Evolutionary conservation across 2,797 vertebrate species (phyloP).

Genomic region (Cyprinodon diabolis): DNA sequence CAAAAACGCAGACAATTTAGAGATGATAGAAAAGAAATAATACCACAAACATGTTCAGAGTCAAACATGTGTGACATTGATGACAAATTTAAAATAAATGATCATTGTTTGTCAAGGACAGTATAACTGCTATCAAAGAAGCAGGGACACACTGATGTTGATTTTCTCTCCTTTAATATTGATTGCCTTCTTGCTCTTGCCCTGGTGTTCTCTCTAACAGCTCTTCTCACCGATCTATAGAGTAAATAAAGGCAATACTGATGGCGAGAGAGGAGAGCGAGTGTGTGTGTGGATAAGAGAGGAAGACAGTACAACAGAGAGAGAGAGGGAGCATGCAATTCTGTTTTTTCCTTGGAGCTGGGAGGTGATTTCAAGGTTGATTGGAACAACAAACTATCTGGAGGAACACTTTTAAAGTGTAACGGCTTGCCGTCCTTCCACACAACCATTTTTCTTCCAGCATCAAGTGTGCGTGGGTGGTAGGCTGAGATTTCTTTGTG

Average conservation of each 20-base stretch:
- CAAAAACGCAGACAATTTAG: conserved; percentile 11
- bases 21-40: conserved; percentile 12
- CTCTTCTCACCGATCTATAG: conserved; percentile 74
- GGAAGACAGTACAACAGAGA: conserved; percentile 19
- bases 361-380: conserved; percentile 83
- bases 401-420: conserved; percentile 63
- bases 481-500: conserved; percentile 14
- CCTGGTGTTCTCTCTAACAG: conserved; percentile 74
- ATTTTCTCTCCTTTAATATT: conserved; percentile 71
- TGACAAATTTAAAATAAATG: conserved; percentile 41
- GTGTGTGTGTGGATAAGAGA: conserved; percentile 1
- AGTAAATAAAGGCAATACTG: conserved; percentile 74
- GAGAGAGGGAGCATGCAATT: conserved; percentile 35
- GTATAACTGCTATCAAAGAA: conserved; percentile 37
- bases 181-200: conserved; percentile 77
- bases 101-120: conserved; percentile 61
- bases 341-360: conserved; percentile 61
- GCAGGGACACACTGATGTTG: conserved; percentile 43
- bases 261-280: conserved; percentile 25
- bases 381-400: conserved; percentile 75
- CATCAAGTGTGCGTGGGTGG: conserved; percentile 16
- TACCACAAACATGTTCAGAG: conserved; percentile 11
- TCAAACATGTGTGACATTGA: conserved; percentile 31
- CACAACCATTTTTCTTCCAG: conserved; percentile 27
- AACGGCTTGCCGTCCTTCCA: conserved; percentile 43